Base-by-base conservation (phyloP, 2,113 vertebrate species). In the Coturnix japonica region DNA sequence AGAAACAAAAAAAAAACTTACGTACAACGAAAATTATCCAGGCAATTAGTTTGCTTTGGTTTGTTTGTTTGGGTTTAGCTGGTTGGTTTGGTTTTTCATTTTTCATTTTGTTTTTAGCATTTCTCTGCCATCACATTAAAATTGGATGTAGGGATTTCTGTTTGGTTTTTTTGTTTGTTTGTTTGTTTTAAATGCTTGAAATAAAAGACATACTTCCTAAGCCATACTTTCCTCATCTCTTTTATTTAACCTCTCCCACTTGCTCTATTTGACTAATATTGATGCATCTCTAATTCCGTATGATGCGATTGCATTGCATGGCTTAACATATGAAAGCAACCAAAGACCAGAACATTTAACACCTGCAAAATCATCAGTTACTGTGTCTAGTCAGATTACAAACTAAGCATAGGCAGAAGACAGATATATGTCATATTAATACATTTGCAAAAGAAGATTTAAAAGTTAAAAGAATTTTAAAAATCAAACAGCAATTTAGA, bases 201-300 rank as follows among this genome's bases (percentile, higher is more conserved):
- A 78, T 51, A 91, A 91, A 14, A 76, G 26, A 9, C n/a, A 87
- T 87, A 77, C 30, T 79, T 47, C 26, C 11, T 28, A 41, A 86
- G 6, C n/a, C 3, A 1, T 54, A 25, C 51, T 89, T 92, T 77
- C 64, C 54, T 70, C 54, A 63, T 25, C 19, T 85, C 54, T n/a
- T 82, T 7, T 37, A 84, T 86, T 90, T 84, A 91, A 89, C 87
- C 81, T 76, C 60, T 81, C 90, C 54, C 71, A 90, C 37, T 46
- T 70, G 49, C 49, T 73, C 1, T 0, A 44, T 70, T 91, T 82
- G 51, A 87, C 64, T 77, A 79, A 35, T 80, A 31, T 35, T 63
- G 75, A 80, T 47, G 33, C 33, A 70, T 8, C 60, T 73, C 54
- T 56, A 66, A 43, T 73, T 89, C 75, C 81, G 54, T 79, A 87